phyloP scores from a whole-genome alignment of 2,888 invertebrate genomes.

The Tenodera sinensis region DNA sequence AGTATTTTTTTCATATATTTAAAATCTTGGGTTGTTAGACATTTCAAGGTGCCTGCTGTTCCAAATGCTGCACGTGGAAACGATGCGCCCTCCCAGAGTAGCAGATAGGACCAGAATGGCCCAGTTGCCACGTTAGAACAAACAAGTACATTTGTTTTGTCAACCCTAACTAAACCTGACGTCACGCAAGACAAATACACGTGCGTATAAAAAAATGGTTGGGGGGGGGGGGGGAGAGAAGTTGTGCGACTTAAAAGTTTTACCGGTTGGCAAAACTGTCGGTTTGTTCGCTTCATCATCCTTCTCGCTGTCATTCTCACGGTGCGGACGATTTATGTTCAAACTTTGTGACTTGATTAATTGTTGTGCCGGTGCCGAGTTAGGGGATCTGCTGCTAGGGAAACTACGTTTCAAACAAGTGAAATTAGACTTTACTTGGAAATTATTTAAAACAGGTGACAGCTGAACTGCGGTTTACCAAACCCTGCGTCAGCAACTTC shows the following conservation, averaged over 20 bases:
- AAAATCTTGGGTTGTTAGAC: too few relatives aligned
- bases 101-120: too few relatives aligned
- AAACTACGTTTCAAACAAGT: neutral
- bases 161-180: neutral
- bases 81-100: too few relatives aligned
- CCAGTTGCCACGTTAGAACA: neutral
- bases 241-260: neutral
- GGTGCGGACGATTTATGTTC: conserved; percentile 1
- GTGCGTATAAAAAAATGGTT: neutral
- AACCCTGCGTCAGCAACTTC: too few relatives aligned
- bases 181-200: neutral
- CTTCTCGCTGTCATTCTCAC: neutral
- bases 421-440: neutral
- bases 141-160: neutral
- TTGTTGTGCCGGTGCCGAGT: neutral
- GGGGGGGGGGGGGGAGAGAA: neutral
- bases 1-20: too few relatives aligned
- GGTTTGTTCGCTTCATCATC: neutral
- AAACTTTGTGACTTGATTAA: neutral
- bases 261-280: neutral
- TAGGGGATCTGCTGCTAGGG: too few relatives aligned
- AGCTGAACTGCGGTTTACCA: too few relatives aligned
- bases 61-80: too few relatives aligned
- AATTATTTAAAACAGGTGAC: too few relatives aligned
- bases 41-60: too few relatives aligned